phyloP scores from a whole-genome alignment of 2,113 vertebrate species.

The Alethe castanea region DNA sequence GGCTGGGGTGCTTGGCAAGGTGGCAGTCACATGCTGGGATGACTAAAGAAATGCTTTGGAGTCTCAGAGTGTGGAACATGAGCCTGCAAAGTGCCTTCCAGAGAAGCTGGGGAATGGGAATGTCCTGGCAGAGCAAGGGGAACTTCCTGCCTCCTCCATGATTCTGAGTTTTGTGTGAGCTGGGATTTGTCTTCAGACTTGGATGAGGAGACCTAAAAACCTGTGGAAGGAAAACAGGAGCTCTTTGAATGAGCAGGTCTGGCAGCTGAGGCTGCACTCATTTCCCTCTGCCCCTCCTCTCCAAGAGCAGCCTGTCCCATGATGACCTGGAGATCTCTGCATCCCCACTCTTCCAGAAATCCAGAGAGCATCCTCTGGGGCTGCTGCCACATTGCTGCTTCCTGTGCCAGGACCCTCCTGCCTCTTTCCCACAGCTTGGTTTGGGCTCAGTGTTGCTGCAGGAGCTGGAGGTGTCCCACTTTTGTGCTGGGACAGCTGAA shows the following conservation, averaged over 20 bases:
- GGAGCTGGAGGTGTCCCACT: background rate
- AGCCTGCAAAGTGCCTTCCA: background rate
- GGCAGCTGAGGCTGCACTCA: background rate
- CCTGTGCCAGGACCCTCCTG: background rate
- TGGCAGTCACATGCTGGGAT: conserved; percentile 20
- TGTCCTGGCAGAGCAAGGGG: background rate
- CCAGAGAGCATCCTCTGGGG: background rate
- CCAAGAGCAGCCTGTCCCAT: background rate
- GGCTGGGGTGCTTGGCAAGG: background rate
- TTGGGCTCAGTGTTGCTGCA: background rate
- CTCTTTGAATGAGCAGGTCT: background rate
- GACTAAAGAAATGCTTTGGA: conserved; percentile 44
- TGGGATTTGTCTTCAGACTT: background rate
- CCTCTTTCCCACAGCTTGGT: background rate
- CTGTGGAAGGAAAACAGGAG: background rate
- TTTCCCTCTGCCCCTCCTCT: background rate
- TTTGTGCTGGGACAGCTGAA: fast-evolving
- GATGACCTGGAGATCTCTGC: background rate
- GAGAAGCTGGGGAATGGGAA: conserved; percentile 9
- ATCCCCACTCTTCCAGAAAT: background rate
- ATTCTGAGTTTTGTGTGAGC: background rate
- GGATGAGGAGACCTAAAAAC: background rate
- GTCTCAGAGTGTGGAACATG: background rate
- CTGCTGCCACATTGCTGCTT: background rate
- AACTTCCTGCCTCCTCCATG: background rate